Conservation (phyloP, 1,140 invertebrate genomes). For the Battus philenor region DNA sequence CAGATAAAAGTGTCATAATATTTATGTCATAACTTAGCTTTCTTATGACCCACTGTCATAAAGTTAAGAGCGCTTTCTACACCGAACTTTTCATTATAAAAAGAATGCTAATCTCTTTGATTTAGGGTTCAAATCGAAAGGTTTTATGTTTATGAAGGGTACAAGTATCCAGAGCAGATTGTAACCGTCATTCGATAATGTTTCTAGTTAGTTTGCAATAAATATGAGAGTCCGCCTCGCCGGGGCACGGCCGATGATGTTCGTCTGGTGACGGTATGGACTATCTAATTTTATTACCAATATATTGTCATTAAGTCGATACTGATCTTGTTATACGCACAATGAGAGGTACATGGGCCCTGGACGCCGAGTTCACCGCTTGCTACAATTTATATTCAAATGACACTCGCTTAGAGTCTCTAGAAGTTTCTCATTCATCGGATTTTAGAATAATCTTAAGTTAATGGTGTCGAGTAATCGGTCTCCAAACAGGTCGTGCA, state of each 20-base stretch:
- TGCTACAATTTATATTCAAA: constrained; percentile 73
- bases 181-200: constrained; percentile 63
- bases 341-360: constrained; percentile 61
- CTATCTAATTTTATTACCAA: constrained; percentile 76
- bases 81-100: constrained; percentile 24
- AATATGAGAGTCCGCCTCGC: constrained; percentile 59
- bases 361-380: constrained; percentile 39
- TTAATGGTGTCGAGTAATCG: constrained; percentile 52
- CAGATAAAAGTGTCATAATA: constrained; percentile 73
- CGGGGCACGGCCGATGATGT: constrained; percentile 45
- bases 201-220: constrained; percentile 69
- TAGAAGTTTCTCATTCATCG: constrained; percentile 69
- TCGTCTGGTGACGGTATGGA: constrained; percentile 61
- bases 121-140: constrained; percentile 54
- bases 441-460: constrained; percentile 67
- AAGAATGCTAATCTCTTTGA: constrained; percentile 36
- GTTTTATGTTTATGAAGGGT: constrained; percentile 33
- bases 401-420: constrained; percentile 62
- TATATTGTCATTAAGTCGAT: constrained; percentile 76
- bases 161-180: constrained; percentile 51
- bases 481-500: constrained; percentile 18
- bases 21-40: constrained; percentile 69
- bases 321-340: constrained; percentile 75
- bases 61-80: constrained; percentile 60
- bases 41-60: constrained; percentile 64